phyloP scores from a whole-genome alignment of 1,140 invertebrate species.

The Diorhabda elongata region DNA sequence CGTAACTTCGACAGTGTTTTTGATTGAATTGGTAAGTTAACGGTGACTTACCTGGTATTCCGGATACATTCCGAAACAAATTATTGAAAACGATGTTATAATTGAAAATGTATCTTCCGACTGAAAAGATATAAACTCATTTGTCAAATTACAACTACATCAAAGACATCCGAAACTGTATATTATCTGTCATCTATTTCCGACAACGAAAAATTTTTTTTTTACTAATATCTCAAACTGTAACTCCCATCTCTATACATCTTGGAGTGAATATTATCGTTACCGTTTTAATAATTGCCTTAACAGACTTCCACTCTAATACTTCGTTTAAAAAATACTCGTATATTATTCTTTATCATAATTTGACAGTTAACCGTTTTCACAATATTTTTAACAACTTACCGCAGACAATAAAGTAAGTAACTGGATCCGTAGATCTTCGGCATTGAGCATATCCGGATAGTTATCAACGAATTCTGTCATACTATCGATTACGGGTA shows the following conservation, averaged over 20 bases:
- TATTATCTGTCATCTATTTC: no score
- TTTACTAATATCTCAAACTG: no score
- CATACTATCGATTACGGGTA: constrained; percentile 23
- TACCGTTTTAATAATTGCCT: no score
- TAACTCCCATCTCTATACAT: no score
- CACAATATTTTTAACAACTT: constrained; percentile 11
- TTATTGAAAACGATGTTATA: constrained; percentile 17
- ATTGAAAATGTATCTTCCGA: constrained; percentile 28
- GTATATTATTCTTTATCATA: no score
- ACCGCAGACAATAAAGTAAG: constrained; percentile 28
- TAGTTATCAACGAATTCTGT: constrained; percentile 19
- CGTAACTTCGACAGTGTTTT: background rate
- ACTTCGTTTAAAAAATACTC: no score
- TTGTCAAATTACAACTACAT: background rate
- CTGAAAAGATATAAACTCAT: constrained; percentile 23
- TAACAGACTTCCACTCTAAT: no score
- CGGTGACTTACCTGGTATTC: constrained; percentile 27
- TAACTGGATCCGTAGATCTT: constrained; percentile 27
- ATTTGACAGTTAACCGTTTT: no score
- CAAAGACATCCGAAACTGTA: background rate
- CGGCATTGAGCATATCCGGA: constrained; percentile 18
- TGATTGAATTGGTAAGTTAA: background rate
- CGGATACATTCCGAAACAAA: constrained; percentile 33
- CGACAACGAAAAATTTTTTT: no score
- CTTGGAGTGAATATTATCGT: no score